Conservation (phyloP, 2,113 vertebrate species). For the Eptesicus fuscus region DNA sequence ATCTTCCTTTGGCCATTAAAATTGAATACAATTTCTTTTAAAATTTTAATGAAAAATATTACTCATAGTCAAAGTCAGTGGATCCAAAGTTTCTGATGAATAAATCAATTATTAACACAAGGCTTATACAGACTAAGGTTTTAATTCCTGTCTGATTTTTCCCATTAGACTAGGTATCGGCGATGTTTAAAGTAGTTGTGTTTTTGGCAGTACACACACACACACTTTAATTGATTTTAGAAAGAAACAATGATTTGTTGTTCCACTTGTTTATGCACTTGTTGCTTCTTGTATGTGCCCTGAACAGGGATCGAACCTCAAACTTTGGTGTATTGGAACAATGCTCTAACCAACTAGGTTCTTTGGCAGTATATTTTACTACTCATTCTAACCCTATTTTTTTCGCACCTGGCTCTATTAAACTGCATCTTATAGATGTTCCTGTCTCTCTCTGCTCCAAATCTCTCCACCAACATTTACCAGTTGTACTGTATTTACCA, state of each 20-base stretch:
- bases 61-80: neutral
- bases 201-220: neutral
- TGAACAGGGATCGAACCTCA: neutral
- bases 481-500: neutral
- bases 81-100: neutral
- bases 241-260: neutral
- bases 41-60: neutral
- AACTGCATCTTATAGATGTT: neutral
- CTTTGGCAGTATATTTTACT: neutral
- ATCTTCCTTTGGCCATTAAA: neutral
- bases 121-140: neutral
- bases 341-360: neutral
- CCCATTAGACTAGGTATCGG: neutral
- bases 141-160: neutral
- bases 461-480: neutral
- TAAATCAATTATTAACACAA: slow-evolving; percentile 4
- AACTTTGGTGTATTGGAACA: neutral
- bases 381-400: neutral
- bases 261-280: neutral
- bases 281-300: neutral
- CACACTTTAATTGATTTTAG: neutral
- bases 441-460: neutral
- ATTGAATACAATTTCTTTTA: neutral
- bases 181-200: neutral
- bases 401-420: neutral